phyloP scores from a whole-genome alignment of 2,888 invertebrate genomes.

The Dorcus hopei region DNA sequence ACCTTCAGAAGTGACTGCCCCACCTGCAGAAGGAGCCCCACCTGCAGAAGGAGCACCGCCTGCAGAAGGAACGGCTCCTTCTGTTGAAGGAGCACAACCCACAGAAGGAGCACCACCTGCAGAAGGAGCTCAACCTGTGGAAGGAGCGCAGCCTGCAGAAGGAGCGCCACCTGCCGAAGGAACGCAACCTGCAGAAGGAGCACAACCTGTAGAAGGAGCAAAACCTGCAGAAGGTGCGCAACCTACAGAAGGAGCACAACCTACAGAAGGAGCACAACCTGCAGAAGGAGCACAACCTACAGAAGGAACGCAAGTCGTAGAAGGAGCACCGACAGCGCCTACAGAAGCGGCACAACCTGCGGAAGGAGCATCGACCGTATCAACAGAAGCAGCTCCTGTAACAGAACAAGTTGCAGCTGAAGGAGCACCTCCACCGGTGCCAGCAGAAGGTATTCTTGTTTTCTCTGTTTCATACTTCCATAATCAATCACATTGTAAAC shows the following conservation, averaged over 20 bases:
- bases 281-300: too few relatives aligned
- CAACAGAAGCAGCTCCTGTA: conserved; percentile 31
- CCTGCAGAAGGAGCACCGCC: conserved; percentile 39
- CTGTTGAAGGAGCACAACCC: conserved; percentile 34
- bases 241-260: conserved; percentile 43
- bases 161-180: conserved; percentile 38
- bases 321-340: conserved; percentile 36
- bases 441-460: conserved; percentile 18
- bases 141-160: conserved; percentile 36
- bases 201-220: conserved; percentile 32
- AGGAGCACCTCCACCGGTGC: conserved; percentile 38
- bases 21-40: conserved; percentile 38
- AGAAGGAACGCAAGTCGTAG: conserved; percentile 31
- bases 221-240: conserved; percentile 39
- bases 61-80: conserved; percentile 40
- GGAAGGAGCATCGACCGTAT: conserved; percentile 30
- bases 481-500: neutral
- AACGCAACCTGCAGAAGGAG: conserved; percentile 39
- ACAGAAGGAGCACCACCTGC: conserved; percentile 39
- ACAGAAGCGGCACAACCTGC: conserved; percentile 37
- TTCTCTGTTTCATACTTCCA: conserved; percentile 9
- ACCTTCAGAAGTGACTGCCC: conserved; percentile 32
- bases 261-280: conserved; percentile 38
- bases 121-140: conserved; percentile 39
- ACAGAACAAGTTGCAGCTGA: conserved; percentile 29